Evolutionary conservation across 2,113 vertebrate genomes (phyloP), one percentile per base, ranked within the genome.

Genomic region (Eubucco bourcierii): DNA sequence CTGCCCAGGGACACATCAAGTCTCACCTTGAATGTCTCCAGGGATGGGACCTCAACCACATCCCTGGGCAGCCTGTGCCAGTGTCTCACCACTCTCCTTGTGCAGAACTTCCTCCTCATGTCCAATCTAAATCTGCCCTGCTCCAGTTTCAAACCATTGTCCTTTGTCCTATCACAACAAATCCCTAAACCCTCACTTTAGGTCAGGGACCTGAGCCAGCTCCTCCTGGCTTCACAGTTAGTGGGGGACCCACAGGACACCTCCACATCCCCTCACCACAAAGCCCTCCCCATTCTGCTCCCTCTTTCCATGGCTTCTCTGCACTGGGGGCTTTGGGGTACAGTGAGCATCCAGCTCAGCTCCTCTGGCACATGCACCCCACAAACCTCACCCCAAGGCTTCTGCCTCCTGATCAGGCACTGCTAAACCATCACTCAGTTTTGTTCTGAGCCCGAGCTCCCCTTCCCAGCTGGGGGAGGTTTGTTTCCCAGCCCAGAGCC

Each of bases 321-420:
- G 1, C 3, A 28, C 58, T 1, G 5, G 28, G 66, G 44, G 7
- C 23, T 16, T 18, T 4, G 21, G 41, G 71, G 39, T 27, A 41
- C 46, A 46, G 34, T 0, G 1, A 50, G 33, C 1, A 1, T 19
- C 33, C 1, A 1, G 41, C 31, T 53, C 3, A 2, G 52, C 28
- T 65, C 52, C 1, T 9, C 67, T 1, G 6, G 64, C 58, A 18
- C 58, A 10, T 2, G 6, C 28, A 8, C 41, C 34, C 14, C 66
- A 19, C 60, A 33, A n/a, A 16, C 18, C 33, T 77, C 58, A 3
- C 34, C 46, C 21, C 0, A 3, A 4, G 66, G 1, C 0, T 9
- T 8, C 14, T 9, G 10, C 53, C 50, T 14, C 33, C 29, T 29
- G 0, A 44, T 28, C 37, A 24, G 66, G 31, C 0, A 0, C 53